Evolutionary conservation across 1,140 invertebrate genomes (phyloP).

Genomic region (Pseudomyrmex cubaensis): DNA sequence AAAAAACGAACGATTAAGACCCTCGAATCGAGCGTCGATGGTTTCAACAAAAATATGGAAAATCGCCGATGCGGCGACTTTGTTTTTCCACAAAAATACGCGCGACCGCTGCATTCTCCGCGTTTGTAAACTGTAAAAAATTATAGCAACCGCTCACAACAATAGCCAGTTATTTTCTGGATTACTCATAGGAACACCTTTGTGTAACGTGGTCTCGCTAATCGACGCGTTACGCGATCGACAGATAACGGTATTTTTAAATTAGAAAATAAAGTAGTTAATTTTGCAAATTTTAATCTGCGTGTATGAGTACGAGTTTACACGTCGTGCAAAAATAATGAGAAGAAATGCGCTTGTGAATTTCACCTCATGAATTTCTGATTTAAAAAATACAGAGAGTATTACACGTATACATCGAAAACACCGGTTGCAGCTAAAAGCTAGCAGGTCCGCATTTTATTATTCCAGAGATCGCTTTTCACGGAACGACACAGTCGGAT

Average conservation of each 20-base stretch:
- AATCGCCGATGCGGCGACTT: slow-evolving; percentile 12
- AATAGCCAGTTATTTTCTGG: neutral
- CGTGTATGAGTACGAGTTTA: neutral
- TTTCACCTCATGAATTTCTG: slow-evolving; percentile 17
- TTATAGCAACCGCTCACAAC: neutral
- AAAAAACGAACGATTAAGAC: slow-evolving; percentile 50
- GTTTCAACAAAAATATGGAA: slow-evolving; percentile 50
- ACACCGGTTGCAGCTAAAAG: neutral
- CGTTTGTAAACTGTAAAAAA: slow-evolving; percentile 5
- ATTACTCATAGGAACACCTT: neutral
- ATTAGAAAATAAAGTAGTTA: too few species aligned
- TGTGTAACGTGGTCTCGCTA: neutral
- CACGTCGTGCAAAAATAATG: neutral
- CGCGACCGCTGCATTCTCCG: neutral
- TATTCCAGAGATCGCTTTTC: slow-evolving; percentile 36
- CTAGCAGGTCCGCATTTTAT: slow-evolving; percentile 14
- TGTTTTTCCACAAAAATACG: slow-evolving; percentile 19
- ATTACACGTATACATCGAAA: too few species aligned
- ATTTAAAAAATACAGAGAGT: neutral
- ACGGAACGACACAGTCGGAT: neutral
- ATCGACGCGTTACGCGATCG: neutral
- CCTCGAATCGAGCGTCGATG: slow-evolving; percentile 15
- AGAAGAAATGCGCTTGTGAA: neutral
- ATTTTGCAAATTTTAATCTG: neutral
- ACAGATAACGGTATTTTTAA: neutral